Evolutionary conservation across 2,797 vertebrate species (phyloP), one percentile per base, ranked within the genome.

Genomic region (Halcyon leucocephala): DNA sequence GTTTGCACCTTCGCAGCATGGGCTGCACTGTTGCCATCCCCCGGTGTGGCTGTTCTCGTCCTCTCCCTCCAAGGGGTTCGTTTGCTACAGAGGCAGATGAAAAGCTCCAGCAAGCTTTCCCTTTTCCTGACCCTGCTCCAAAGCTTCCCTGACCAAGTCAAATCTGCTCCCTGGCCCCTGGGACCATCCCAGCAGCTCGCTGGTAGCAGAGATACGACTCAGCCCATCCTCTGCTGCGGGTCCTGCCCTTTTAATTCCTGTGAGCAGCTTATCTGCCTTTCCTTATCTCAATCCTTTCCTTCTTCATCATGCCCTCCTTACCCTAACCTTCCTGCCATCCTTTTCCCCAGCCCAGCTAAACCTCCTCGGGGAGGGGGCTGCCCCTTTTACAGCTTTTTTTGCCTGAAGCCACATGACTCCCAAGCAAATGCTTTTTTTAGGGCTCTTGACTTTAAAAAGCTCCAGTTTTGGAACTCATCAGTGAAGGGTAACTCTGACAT

Each of bases 401-500:
- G 69, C 72, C 76, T 48, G 73, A 51, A 80, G 71, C 33, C 64
- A 19, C 42, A 3, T 6, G 37, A 66, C 58, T 84, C 49, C 65
- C 37, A 74, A 19, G 29, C 60, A 82, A 90, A 35, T 35, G 92
- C n/a, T 81, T 86, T 91, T 94, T 73, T 79, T 82, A 93, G 85
- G 62, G 69, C 46, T 82, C 82, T 91, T 83, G 82, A 66, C 76
- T 73, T 91, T 29, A 72, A 90, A 96, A 91, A 48, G 58, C 58
- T 79, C n/a, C 58, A 9, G 18, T 89, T 80, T 90, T 71, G 60
- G 78, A 93, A 70, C 72, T 65, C 33, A n/a, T 5, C 60, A 49
- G 37, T 61, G 74, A 87, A 67, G 33, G 20, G 3, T 13, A 71
- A 77, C 52, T 82, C 61, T 77, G 76, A 57, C 57, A 90, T 37